Evolutionary conservation across 1,140 invertebrate genomes (phyloP).

Genomic region (Telenomus remus): DNA sequence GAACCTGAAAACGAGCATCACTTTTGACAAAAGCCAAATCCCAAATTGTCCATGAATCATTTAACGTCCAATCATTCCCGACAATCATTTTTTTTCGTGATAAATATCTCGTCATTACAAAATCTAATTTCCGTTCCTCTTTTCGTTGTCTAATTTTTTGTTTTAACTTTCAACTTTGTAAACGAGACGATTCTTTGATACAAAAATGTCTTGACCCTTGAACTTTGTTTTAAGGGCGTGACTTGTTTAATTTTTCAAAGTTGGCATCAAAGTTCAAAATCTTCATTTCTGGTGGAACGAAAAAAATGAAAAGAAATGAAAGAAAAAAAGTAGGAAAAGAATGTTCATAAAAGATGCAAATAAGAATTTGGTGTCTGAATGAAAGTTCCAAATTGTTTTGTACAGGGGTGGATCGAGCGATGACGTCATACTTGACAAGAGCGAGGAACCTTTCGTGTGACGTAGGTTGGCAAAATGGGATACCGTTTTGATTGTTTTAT

Average conservation of each 20-base stretch:
- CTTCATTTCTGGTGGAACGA: too few relatives aligned
- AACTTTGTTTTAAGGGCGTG: too few relatives aligned
- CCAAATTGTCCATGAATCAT: conserved; percentile 46
- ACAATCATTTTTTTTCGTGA: conserved; percentile 42
- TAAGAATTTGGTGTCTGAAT: not conserved
- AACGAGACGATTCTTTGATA: too few relatives aligned
- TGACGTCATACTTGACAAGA: not conserved
- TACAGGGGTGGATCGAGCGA: not conserved
- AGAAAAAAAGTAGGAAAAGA: too few relatives aligned
- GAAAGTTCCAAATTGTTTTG: too few relatives aligned
- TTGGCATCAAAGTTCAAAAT: too few relatives aligned
- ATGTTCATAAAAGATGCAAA: too few relatives aligned
- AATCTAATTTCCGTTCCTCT: conserved; percentile 14
- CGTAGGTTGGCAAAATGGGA: not conserved
- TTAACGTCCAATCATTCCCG: conserved; percentile 24
- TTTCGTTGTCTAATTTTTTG: too few relatives aligned
- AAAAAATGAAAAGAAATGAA: too few relatives aligned
- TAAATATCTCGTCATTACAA: conserved; percentile 28
- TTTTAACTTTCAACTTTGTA: too few relatives aligned
- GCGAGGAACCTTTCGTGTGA: not conserved
- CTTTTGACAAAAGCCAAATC: conserved; percentile 39
- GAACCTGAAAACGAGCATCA: conserved; percentile 37
- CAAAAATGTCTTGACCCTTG: too few relatives aligned
- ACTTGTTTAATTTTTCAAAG: too few relatives aligned
- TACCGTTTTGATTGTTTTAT: not conserved